phyloP scores from a whole-genome alignment of 2,113 vertebrate species.

The Acrocephalus arundinaceus region DNA sequence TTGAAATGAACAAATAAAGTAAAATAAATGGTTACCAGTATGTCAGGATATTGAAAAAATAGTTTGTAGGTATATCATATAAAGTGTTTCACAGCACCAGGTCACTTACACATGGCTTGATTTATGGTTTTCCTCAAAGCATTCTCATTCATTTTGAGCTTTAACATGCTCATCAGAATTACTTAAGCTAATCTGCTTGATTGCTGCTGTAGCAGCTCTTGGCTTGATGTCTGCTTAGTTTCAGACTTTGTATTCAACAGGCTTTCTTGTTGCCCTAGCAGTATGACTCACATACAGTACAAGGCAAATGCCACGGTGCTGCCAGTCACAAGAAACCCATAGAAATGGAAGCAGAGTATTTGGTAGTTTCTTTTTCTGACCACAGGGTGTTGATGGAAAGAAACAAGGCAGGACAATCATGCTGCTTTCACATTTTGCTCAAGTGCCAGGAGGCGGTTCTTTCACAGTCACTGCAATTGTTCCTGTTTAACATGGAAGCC shows the following conservation, averaged over 20 bases:
- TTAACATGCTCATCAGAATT: background rate
- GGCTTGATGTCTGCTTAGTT: conserved; percentile 39
- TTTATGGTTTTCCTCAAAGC: background rate
- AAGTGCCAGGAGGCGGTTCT: conserved; percentile 20
- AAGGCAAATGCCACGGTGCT: conserved; percentile 28
- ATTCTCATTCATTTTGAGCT: background rate
- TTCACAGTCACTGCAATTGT: conserved; percentile 29
- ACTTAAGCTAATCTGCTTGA: conserved; percentile 43
- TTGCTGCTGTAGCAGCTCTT: conserved; percentile 25
- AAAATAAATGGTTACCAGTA: background rate
- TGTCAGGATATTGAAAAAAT: background rate
- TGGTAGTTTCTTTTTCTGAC: conserved; percentile 42
- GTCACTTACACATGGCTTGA: background rate
- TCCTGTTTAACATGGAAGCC: conserved; percentile 52
- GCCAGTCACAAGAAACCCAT: conserved; percentile 47
- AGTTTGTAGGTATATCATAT: background rate
- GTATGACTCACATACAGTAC: background rate
- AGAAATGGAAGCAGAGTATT: conserved; percentile 45
- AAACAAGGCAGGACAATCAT: conserved; percentile 44
- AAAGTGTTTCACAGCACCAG: background rate
- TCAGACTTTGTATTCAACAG: conserved; percentile 41
- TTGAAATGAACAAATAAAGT: background rate
- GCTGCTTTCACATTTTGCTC: conserved; percentile 4
- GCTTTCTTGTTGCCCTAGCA: background rate
- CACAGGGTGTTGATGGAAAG: conserved; percentile 39